Base-by-base conservation (phyloP, 2,888 invertebrate genomes). In the Tribolium freemani region DNA sequence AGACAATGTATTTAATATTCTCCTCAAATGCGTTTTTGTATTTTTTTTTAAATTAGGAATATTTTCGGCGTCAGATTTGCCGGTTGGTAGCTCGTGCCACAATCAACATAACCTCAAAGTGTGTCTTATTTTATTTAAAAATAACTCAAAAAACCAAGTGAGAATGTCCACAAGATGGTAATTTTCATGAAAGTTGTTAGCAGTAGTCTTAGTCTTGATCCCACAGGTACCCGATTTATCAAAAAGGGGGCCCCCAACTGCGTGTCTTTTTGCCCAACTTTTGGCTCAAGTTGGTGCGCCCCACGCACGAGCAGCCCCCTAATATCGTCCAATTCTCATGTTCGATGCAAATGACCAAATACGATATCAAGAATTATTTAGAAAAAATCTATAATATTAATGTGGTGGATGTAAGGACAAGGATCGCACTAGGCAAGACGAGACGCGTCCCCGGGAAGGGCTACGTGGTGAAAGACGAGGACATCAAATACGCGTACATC, bases 191-290 rank as follows among this genome's bases (percentile, higher is more conserved):
- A 2, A n/a, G 13, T 10, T 46, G 13, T 11, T 21, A 38, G 38
- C 8, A 1, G 2, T 38, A 38, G 38, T n/a, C 1, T 9, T 8
- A 56, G 5, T 46, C 1, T n/a, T 13, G 75, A n/a, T 77, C 16
- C 16, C 16, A 57, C 64, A 94, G 95, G 92, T 98, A 98, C 88
- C 98, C 97, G 1, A 83, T 97, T 38, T 98, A 95, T 86, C 94
- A 94, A 86, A 91, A 90, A 84, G 98, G 98, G 9, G 95, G 96
- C 85, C 98, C 99, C n/a, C 98, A 98, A 84, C 87, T 96, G 31
- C 88, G 98, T 71, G 90, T 98, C 6, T 97, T 96, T 86, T 87
- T 99, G 31, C 98, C 99, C 0, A 96, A 98, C 85, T 99, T 99
- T 87, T 99, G 97, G 96, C 92, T 99, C 93, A 98, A 98, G 88